phyloP scores from a whole-genome alignment of 2,113 vertebrate genomes.

The Callochromis pleurospilus region DNA sequence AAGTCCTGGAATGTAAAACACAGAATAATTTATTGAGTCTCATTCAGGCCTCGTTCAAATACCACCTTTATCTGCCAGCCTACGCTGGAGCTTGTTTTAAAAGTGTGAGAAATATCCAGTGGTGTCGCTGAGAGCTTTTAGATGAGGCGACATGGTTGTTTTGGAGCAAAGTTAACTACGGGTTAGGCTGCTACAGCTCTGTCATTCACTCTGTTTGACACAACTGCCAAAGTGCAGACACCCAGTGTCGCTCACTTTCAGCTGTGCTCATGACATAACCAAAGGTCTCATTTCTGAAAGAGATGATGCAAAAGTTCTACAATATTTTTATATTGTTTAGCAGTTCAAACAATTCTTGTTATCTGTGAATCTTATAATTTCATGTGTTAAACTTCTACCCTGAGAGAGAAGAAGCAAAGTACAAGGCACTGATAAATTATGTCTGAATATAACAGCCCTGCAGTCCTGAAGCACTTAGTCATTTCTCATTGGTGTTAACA shows the following conservation, averaged over 20 bases:
- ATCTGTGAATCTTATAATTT: not conserved
- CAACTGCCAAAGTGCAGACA: not conserved
- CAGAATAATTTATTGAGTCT: not conserved
- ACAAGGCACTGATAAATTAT: not conserved
- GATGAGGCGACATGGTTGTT: not conserved
- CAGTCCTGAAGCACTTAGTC: not conserved
- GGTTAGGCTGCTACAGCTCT: not conserved
- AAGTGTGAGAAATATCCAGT: not conserved
- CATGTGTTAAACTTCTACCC: not conserved
- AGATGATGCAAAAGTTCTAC: not conserved
- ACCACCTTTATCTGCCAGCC: not conserved
- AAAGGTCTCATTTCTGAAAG: not conserved
- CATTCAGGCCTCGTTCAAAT: not conserved
- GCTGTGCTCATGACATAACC: not conserved
- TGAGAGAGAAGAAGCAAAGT: not conserved
- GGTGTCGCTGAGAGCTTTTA: not conserved
- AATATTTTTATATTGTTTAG: not conserved
- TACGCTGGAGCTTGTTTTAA: not conserved
- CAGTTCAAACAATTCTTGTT: not conserved
- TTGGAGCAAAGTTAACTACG: not conserved
- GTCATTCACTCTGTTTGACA: conserved; percentile 1
- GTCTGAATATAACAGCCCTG: not conserved
- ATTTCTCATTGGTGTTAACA: not conserved
- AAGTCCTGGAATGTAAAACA: not conserved
- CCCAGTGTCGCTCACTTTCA: not conserved